These are phyloP conservation scores for Rallus crepitans DNA, from an alignment of 2,797 vertebrate species.

Conservation along the genomic window DNA sequence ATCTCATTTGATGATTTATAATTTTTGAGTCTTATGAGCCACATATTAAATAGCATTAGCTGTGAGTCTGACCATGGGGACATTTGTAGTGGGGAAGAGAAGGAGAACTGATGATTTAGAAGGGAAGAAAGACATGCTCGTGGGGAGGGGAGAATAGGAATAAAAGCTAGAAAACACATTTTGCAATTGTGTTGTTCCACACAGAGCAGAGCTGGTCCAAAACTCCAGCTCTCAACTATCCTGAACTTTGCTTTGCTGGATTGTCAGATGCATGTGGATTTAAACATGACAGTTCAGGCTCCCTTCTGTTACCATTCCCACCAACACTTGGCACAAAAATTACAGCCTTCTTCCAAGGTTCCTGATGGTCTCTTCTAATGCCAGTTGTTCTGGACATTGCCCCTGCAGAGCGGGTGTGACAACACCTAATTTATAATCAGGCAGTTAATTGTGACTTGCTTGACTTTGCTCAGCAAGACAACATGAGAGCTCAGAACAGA, in stretches of 20 bases:
- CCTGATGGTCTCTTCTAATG: background rate
- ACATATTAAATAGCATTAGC: background rate
- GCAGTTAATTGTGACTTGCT: background rate
- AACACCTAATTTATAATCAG: background rate
- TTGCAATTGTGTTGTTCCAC: background rate
- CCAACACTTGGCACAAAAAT: background rate
- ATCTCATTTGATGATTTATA: background rate
- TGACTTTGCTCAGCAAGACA: background rate
- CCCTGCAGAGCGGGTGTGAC: background rate
- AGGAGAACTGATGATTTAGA: background rate
- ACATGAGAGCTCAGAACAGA: background rate
- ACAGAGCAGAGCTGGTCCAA: background rate
- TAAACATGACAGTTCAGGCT: background rate
- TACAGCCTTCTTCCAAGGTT: background rate
- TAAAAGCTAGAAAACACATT: background rate
- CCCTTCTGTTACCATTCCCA: background rate
- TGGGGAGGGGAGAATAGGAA: fast-evolving
- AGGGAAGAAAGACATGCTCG: background rate
- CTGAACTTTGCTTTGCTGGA: background rate
- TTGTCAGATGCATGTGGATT: background rate
- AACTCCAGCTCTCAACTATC: background rate
- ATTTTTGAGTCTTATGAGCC: background rate
- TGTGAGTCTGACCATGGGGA: background rate
- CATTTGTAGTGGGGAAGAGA: background rate
- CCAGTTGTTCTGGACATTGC: background rate